Conservation (phyloP, 35 echinoderm and acorn worm species). For the Apostichopus californicus region DNA sequence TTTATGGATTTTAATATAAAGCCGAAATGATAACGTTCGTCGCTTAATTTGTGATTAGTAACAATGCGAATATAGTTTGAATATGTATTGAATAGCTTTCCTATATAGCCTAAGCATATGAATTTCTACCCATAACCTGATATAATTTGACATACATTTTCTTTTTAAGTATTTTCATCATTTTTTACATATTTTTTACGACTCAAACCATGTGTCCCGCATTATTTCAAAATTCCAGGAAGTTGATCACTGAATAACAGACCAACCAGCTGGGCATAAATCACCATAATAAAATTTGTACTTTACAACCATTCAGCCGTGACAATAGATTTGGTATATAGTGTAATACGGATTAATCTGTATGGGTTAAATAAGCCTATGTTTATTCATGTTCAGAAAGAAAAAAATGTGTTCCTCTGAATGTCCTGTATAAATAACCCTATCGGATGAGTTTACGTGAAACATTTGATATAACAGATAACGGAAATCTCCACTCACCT, state of each 20-base stretch:
- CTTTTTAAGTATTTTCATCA: too few relatives aligned
- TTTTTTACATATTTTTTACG: neutral
- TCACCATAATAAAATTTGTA: constrained; percentile 11
- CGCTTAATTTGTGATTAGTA: too few relatives aligned
- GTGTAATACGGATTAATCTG: neutral
- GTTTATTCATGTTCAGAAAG: neutral
- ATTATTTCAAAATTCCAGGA: neutral
- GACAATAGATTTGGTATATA: neutral
- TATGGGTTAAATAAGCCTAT: constrained; percentile 1
- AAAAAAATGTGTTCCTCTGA: neutral
- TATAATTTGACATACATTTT: too few relatives aligned
- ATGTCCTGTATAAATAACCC: too few relatives aligned
- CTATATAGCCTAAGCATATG: too few relatives aligned
- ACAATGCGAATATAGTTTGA: too few relatives aligned
- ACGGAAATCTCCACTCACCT: neutral
- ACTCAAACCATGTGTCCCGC: neutral
- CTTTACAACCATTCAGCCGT: constrained; percentile 12
- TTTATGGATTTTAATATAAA: too few relatives aligned
- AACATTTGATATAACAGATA: too few relatives aligned
- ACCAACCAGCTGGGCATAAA: neutral
- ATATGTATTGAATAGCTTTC: too few relatives aligned
- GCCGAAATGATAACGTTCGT: too few relatives aligned
- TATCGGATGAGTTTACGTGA: too few relatives aligned
- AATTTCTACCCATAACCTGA: too few relatives aligned
- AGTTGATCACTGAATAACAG: neutral